These are phyloP conservation scores for Cariama cristata DNA, from an alignment of 2,113 vertebrate genomes.

Conservation along the genomic window DNA sequence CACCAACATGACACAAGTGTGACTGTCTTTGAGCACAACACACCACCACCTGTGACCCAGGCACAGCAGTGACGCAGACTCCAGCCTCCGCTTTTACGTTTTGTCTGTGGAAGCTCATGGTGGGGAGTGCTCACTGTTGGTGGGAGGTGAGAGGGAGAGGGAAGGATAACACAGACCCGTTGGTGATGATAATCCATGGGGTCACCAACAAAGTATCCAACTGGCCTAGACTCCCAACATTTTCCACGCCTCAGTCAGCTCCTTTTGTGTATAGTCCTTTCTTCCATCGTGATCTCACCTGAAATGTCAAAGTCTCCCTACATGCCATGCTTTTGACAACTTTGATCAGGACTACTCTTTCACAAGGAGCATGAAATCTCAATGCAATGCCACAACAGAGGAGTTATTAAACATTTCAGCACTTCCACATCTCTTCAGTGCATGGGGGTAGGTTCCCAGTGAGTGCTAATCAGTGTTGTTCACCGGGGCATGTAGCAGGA, in stretches of 20 bases:
- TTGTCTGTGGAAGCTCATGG: neutral
- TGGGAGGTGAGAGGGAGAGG: rapidly evolving
- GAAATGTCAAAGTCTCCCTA: neutral
- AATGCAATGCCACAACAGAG: neutral
- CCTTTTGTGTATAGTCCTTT: neutral
- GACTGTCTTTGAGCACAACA: neutral
- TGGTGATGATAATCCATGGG: neutral
- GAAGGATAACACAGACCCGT: neutral
- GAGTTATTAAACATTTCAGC: neutral
- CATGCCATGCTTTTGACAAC: rapidly evolving
- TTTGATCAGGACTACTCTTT: neutral
- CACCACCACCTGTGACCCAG: neutral
- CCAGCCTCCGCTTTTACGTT: neutral
- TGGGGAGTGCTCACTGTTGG: rapidly evolving
- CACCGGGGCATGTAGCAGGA: neutral
- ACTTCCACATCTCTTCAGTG: neutral
- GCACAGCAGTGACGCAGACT: neutral
- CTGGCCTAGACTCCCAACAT: neutral
- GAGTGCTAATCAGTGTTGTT: neutral
- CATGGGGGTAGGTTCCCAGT: neutral
- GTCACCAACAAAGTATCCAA: neutral
- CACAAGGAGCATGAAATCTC: neutral
- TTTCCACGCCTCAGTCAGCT: neutral
- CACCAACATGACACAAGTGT: neutral
- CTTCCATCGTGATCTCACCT: neutral